A percentile compares a stretch with the other conserved stretches of the same genome.
Conservation (phyloP, 2,888 invertebrate species). For the Acanthosepion esculentum region DNA sequence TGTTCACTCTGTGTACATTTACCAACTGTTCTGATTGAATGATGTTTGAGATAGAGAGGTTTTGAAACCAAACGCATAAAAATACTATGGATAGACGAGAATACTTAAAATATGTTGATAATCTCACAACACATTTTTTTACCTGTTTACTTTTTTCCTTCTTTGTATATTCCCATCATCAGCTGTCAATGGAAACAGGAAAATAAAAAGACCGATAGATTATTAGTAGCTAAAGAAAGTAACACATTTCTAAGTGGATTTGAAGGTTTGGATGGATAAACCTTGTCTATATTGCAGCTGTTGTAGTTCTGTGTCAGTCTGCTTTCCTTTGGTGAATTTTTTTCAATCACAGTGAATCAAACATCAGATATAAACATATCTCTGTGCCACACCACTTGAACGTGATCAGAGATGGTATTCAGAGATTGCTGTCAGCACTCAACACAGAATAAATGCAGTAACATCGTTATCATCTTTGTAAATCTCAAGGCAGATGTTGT, state of each 20-base stretch:
- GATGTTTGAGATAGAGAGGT: too few relatives aligned
- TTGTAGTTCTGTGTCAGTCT: neutral
- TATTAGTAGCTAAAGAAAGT: neutral
- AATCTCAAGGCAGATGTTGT: neutral
- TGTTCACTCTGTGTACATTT: too few relatives aligned
- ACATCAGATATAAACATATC: too few relatives aligned
- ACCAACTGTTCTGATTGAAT: too few relatives aligned
- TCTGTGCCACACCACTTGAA: neutral
- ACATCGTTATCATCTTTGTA: too few relatives aligned
- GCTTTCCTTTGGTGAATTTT: neutral
- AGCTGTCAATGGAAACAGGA: too few relatives aligned
- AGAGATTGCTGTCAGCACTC: neutral
- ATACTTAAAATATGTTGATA: too few relatives aligned
- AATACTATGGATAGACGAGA: too few relatives aligned
- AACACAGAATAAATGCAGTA: neutral
- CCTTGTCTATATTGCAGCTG: conserved; percentile 33
- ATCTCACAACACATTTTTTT: too few relatives aligned
- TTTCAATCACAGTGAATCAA: neutral
- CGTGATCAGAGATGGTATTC: neutral
- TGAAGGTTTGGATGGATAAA: conserved; percentile 3
- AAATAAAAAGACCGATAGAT: neutral
- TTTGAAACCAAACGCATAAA: too few relatives aligned
- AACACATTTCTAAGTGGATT: conserved; percentile 8
- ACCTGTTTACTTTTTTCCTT: too few relatives aligned
- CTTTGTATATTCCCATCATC: too few relatives aligned